Conservation (phyloP, 1,140 invertebrate species). For the Saxidomus purpurata region DNA sequence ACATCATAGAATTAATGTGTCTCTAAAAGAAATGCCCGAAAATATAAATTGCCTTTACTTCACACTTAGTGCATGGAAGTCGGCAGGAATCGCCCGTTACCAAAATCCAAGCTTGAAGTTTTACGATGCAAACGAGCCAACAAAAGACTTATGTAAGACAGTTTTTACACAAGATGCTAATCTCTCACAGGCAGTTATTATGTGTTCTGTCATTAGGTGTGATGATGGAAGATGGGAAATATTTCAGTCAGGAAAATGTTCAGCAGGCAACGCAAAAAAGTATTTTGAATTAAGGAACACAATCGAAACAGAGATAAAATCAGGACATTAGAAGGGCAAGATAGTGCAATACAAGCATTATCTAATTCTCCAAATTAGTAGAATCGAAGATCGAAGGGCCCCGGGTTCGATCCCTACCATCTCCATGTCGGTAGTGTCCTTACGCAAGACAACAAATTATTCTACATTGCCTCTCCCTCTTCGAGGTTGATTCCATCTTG, state of each 20-base stretch:
- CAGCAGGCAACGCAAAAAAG: not conserved
- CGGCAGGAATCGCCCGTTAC: not conserved
- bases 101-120: not conserved
- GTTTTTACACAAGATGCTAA: not conserved
- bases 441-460: too few species aligned
- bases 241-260: not conserved
- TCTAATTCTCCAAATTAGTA: too few species aligned
- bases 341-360: too few species aligned
- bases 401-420: too few species aligned
- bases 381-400: too few species aligned
- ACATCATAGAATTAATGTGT: not conserved
- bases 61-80: not conserved
- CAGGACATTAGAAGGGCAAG: too few species aligned
- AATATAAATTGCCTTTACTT: not conserved
- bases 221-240: not conserved
- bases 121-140: not conserved
- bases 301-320: too few species aligned
- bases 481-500: too few species aligned
- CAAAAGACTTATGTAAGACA: not conserved
- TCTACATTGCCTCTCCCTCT: too few species aligned
- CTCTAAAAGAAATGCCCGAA: not conserved
- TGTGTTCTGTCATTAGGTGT: not conserved
- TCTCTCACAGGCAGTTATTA: not conserved
- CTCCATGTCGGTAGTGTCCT: too few species aligned
- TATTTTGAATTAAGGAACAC: too few species aligned